Conservation (phyloP, 2,888 invertebrate species). For the Euzophera pinguis region DNA sequence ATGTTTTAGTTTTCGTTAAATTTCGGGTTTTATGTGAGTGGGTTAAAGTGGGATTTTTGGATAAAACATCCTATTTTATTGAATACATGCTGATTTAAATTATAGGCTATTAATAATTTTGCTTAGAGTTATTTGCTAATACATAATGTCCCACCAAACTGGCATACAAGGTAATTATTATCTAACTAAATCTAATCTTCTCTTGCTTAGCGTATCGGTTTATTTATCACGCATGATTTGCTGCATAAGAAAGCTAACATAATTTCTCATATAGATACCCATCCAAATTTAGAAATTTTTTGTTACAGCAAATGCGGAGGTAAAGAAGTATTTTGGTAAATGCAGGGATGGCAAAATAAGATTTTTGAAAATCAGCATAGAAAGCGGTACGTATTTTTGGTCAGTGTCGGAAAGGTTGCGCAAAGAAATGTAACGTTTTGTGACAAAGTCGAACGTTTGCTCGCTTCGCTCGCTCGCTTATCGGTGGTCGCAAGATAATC, state of each 20-base stretch:
- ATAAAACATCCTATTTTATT: neutral
- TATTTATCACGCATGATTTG: constrained; percentile 6
- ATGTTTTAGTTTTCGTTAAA: too few species aligned
- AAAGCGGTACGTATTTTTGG: constrained; percentile 84
- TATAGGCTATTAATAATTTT: neutral
- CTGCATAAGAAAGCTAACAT: neutral
- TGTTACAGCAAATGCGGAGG: constrained; percentile 88
- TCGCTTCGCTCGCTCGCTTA: too few species aligned
- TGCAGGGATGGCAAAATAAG: constrained; percentile 90
- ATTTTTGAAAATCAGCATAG: constrained; percentile 90
- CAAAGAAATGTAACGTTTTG: too few species aligned
- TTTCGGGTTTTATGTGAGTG: too few species aligned
- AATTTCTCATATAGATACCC: constrained; percentile 9
- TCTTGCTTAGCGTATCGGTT: neutral
- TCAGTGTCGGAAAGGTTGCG: too few species aligned
- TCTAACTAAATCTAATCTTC: neutral
- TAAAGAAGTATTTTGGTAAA: constrained; percentile 90
- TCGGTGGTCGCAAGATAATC: too few species aligned
- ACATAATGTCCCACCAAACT: constrained; percentile 92
- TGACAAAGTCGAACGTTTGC: too few species aligned
- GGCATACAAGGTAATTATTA: constrained; percentile 88
- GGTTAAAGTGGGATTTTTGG: too few species aligned
- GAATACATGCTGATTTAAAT: too few species aligned
- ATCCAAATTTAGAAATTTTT: neutral
- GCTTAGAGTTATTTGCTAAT: constrained; percentile 13